A percentile compares a stretch with the other conserved stretches of the same genome.
Evolutionary conservation across 2,797 vertebrate species (phyloP).

Genomic region (Borostomias antarcticus): DNA sequence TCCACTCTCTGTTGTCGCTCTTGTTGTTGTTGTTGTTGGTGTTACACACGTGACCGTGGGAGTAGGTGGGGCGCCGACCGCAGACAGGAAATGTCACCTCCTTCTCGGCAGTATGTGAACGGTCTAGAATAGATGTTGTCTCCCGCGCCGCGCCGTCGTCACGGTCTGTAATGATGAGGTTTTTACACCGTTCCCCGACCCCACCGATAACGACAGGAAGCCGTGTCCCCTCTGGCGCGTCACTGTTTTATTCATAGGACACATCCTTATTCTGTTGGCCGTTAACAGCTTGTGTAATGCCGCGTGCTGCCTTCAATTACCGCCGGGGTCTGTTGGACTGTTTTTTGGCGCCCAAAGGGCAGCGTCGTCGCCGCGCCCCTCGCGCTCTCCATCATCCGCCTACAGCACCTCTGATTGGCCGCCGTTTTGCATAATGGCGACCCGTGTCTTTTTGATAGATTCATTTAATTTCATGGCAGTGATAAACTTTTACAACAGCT

Average conservation of each 20-base stretch:
- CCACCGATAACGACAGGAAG: not conserved
- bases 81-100: not conserved
- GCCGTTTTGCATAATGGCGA: slow-evolving; percentile 55
- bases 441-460: slow-evolving; percentile 65
- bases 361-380: slow-evolving; percentile 8
- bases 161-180: not conserved
- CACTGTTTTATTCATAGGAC: not conserved
- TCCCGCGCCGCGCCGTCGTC: not conserved
- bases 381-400: slow-evolving; percentile 19
- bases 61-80: not conserved
- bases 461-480: slow-evolving; percentile 66
- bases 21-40: too few relatives aligned
- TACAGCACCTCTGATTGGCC: slow-evolving; percentile 43
- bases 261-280: not conserved
- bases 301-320: not conserved
- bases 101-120: not conserved
- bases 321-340: not conserved
- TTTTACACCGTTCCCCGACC: not conserved
- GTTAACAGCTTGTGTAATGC: not conserved
- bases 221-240: not conserved
- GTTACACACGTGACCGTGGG: too few relatives aligned
- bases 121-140: not conserved
- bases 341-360: slow-evolving; percentile 23
- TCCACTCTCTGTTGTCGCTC: not conserved
- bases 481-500: slow-evolving; percentile 74